phyloP scores from a whole-genome alignment of 1,140 invertebrate species.

The Rhopalosiphum maidis region DNA sequence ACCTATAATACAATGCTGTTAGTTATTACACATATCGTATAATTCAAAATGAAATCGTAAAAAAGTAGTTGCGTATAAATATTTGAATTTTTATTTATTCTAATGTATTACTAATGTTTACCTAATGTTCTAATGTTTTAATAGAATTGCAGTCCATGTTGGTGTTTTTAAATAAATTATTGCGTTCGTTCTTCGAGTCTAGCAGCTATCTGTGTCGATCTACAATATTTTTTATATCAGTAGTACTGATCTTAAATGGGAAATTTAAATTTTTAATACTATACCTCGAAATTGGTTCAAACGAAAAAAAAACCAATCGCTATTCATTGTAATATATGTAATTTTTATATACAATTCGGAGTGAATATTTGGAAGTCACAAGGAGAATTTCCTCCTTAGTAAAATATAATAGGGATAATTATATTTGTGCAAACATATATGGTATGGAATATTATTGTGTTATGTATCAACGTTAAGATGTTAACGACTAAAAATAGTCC shows the following conservation, averaged over 20 bases:
- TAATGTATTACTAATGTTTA: not conserved
- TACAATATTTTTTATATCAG: not conserved
- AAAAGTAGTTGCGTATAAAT: not conserved
- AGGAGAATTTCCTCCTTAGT: not conserved
- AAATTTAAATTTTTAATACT: not conserved
- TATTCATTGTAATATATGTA: not conserved
- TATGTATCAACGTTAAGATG: not conserved
- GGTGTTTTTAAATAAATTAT: not conserved
- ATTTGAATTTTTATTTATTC: slow-evolving; percentile 10
- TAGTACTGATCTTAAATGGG: not conserved
- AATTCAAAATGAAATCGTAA: not conserved
- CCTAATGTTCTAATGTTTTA: no score
- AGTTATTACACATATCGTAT: not conserved
- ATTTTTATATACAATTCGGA: not conserved
- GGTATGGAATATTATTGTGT: not conserved
- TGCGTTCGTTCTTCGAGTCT: not conserved
- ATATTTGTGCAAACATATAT: not conserved
- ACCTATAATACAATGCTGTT: not conserved
- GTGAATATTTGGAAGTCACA: not conserved
- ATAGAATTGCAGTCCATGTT: not conserved
- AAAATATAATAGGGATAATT: not conserved
- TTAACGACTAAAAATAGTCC: not conserved
- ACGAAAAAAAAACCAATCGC: not conserved
- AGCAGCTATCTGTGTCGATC: not conserved
- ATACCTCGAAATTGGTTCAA: not conserved